These are phyloP conservation scores for Mesorhabditis spiculigera DNA, from an alignment of 2,888 invertebrate genomes.

Conservation along the genomic window DNA sequence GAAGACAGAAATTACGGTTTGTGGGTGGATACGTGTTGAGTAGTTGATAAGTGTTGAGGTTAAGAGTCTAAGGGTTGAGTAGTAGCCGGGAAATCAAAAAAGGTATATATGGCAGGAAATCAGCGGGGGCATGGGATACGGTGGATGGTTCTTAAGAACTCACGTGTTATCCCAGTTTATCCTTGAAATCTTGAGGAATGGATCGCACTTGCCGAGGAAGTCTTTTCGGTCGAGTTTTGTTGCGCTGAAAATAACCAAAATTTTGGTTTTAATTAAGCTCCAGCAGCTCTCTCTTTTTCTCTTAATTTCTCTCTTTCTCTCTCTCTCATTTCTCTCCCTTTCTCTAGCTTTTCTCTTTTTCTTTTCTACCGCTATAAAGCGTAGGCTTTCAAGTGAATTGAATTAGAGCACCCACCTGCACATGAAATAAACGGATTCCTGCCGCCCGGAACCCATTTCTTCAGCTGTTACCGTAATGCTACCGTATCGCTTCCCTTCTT, in stretches of 20 bases:
- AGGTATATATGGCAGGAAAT: too few species aligned
- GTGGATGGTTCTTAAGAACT: constrained; percentile 10
- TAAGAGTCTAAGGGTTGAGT: too few species aligned
- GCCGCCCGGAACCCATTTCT: constrained; percentile 38
- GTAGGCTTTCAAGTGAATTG: too few species aligned
- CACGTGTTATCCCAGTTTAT: constrained; percentile 63
- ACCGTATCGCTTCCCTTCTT: constrained; percentile 42
- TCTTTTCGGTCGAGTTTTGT: constrained; percentile 63
- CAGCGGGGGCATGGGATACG: too few species aligned
- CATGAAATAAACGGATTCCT: constrained; percentile 45
- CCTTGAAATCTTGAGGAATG: constrained; percentile 62
- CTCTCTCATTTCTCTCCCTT: too few species aligned
- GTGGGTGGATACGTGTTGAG: too few species aligned
- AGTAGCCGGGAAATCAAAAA: too few species aligned
- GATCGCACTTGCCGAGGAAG: constrained; percentile 65
- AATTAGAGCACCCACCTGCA: neutral
- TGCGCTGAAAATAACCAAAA: constrained; percentile 16
- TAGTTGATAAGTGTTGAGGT: too few species aligned
- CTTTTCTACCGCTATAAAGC: too few species aligned
- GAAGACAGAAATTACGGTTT: too few species aligned
- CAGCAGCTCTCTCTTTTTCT: neutral
- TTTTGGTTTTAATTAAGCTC: neutral
- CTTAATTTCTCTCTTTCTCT: too few species aligned
- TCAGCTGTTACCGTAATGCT: constrained; percentile 38
- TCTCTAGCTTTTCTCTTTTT: too few species aligned